Conservation (phyloP, 2,797 vertebrate genomes). For the Macropodus opercularis region DNA sequence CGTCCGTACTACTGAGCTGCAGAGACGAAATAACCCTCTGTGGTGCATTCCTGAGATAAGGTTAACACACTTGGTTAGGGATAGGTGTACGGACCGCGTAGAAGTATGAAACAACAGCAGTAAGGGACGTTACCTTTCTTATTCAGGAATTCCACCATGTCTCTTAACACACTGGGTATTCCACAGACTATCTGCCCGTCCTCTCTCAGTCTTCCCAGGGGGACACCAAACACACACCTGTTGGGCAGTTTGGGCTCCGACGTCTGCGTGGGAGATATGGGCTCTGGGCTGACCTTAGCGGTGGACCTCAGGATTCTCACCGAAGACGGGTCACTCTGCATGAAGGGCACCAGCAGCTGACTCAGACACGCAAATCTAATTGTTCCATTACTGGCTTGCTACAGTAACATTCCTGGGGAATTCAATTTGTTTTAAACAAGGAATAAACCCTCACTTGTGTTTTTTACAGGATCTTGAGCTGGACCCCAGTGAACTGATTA, state of each 20-base stretch:
- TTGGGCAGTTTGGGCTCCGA: constrained; percentile 16
- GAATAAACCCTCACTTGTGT: neutral
- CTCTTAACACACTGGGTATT: constrained; percentile 78
- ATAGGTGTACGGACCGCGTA: neutral
- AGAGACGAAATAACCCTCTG: constrained; percentile 82
- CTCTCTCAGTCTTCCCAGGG: constrained; percentile 71
- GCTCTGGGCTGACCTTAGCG: constrained; percentile 77
- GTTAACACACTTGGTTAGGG: neutral
- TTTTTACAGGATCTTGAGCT: neutral
- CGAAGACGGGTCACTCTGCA: constrained; percentile 79
- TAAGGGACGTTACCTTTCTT: constrained; percentile 66
- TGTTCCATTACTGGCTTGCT: neutral
- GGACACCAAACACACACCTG: constrained; percentile 73
- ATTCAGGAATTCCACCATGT: constrained; percentile 85
- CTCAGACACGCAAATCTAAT: neutral
- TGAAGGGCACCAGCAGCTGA: neutral
- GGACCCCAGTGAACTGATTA: neutral
- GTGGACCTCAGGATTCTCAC: constrained; percentile 69
- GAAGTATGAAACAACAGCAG: neutral
- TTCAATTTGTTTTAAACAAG: neutral
- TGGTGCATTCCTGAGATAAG: constrained; percentile 72
- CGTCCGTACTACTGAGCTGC: constrained; percentile 79
- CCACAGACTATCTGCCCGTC: constrained; percentile 58
- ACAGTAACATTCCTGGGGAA: neutral
- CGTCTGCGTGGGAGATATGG: constrained; percentile 18